Evolutionary conservation across 2,888 invertebrate genomes (phyloP).

Genomic region (Drosophila falleni): DNA sequence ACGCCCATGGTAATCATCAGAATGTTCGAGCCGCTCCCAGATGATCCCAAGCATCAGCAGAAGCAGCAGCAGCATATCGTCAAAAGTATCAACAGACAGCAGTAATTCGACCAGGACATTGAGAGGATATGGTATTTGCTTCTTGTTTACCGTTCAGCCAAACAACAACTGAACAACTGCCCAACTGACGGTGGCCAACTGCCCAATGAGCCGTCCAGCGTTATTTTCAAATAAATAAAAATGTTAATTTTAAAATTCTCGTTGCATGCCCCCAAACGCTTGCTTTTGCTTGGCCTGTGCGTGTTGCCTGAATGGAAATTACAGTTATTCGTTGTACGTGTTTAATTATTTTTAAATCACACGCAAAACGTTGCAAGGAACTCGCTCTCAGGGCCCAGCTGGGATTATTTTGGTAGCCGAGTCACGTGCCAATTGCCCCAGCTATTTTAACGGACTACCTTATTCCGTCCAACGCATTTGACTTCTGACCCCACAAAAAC

Average conservation of each 20-base stretch:
- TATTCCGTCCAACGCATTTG: constrained; percentile 9
- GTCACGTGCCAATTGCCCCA: constrained; percentile 76
- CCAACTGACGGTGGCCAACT: constrained; percentile 15
- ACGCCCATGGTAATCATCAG: constrained; percentile 90
- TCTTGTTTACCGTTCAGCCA: constrained; percentile 15
- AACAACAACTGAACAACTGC: constrained; percentile 33
- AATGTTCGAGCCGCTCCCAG: constrained; percentile 49
- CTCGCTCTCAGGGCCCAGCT: constrained; percentile 25
- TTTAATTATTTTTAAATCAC: constrained; percentile 82
- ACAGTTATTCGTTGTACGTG: constrained; percentile 81
- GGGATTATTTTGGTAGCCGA: constrained; percentile 60
- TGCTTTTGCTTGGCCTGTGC: constrained; percentile 19
- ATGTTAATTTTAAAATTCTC: constrained; percentile 78
- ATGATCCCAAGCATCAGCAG: constrained; percentile 1
- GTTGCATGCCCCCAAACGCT: constrained; percentile 13
- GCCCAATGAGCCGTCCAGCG: constrained; percentile 65
- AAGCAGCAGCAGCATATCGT: constrained; percentile 27
- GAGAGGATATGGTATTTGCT: constrained; percentile 36
- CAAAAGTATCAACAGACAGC: constrained; percentile 37
- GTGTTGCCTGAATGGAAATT: constrained; percentile 66
- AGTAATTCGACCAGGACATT: constrained; percentile 30
- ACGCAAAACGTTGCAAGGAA: constrained; percentile 56
- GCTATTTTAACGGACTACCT: constrained; percentile 68
- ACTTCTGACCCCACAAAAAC: constrained; percentile 34
- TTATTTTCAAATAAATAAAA: constrained; percentile 79